Evolutionary conservation across 2,113 vertebrate genomes (phyloP).

Genomic region (Apus apus): DNA sequence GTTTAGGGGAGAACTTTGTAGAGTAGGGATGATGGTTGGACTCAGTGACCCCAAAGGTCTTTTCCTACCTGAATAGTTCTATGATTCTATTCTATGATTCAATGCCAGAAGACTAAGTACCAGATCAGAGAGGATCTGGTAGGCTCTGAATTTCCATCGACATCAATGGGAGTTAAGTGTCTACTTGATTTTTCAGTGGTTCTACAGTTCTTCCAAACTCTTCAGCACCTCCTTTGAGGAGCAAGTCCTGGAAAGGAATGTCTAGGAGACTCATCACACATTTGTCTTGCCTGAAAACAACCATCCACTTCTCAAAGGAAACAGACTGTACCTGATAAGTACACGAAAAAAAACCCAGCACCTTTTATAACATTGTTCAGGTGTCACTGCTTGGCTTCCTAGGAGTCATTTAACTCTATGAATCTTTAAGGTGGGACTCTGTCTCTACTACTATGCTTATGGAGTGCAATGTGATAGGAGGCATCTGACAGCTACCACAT

Average conservation of each 20-base stretch:
- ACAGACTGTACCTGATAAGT: neutral
- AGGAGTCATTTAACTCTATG: neutral
- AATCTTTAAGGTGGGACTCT: neutral
- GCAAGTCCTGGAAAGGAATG: neutral
- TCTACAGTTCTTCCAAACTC: neutral
- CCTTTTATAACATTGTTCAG: neutral
- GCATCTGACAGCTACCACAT: neutral
- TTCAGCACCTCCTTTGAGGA: neutral
- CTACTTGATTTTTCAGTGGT: neutral
- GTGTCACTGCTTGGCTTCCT: neutral
- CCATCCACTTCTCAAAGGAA: neutral
- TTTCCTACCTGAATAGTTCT: no score
- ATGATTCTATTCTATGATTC: no score
- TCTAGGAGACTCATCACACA: neutral
- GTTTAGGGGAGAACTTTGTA: no score
- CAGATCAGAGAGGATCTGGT: neutral
- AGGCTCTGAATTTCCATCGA: conserved; percentile 6
- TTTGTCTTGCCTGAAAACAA: neutral
- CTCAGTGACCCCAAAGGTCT: no score
- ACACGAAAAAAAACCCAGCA: neutral
- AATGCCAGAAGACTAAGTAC: neutral
- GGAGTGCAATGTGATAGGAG: neutral
- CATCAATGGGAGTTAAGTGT: neutral
- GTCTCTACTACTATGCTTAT: neutral
- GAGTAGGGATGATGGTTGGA: no score